These are phyloP conservation scores for Podiceps cristatus DNA, from an alignment of 2,113 vertebrate species.

Conservation along the genomic window DNA sequence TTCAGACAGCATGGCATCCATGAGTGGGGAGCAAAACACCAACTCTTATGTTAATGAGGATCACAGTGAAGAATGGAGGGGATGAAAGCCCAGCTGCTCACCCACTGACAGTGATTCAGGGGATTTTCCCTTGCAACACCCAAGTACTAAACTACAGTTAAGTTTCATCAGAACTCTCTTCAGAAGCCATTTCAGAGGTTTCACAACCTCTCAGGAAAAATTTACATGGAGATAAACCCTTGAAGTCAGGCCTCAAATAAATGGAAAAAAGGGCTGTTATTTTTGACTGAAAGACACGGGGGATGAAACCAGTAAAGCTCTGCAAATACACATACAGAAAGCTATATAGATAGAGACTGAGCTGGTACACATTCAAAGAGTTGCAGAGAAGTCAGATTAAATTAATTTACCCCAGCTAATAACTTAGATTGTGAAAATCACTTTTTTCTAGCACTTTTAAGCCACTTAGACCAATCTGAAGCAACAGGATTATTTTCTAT, in stretches of 20 bases:
- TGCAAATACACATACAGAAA: background rate
- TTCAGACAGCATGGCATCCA: conserved; percentile 16
- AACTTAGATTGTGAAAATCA: background rate
- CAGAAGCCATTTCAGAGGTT: background rate
- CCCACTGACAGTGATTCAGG: background rate
- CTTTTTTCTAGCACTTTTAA: background rate
- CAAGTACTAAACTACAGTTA: background rate
- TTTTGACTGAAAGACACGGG: background rate
- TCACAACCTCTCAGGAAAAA: background rate
- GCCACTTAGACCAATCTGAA: background rate
- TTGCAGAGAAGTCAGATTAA: background rate
- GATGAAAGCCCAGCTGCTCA: background rate
- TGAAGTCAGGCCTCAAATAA: background rate
- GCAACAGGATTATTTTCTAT: background rate
- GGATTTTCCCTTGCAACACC: background rate
- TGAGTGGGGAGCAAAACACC: background rate
- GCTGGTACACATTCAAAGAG: background rate
- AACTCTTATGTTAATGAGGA: conserved; percentile 57
- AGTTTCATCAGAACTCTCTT: background rate
- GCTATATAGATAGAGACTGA: background rate
- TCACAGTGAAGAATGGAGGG: conserved; percentile 44
- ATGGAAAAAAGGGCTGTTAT: background rate
- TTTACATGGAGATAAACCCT: background rate
- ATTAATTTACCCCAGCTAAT: background rate
- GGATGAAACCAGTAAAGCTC: background rate